Conservation (phyloP, 2,797 vertebrate species). For the Melanotaenia nigrans region DNA sequence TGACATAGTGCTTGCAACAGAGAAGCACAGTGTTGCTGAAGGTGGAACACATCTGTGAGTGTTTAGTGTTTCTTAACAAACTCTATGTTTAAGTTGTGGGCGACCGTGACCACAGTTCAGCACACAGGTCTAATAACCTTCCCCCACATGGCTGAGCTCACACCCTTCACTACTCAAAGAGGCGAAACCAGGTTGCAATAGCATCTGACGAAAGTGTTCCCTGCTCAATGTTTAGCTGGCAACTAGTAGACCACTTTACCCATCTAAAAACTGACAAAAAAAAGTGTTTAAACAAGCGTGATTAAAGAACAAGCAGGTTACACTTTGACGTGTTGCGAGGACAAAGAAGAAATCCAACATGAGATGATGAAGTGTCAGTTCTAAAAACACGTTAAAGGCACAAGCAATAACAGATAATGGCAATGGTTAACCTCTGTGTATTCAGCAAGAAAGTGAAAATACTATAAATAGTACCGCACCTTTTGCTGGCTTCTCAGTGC, state of each 20-base stretch:
- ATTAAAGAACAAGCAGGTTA: not conserved
- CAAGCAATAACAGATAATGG: not conserved
- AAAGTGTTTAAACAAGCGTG: not conserved
- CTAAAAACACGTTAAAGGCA: not conserved
- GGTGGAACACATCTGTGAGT: constrained; percentile 25
- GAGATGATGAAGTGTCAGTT: not conserved
- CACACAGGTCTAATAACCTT: not conserved
- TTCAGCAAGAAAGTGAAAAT: not conserved
- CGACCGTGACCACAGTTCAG: not conserved
- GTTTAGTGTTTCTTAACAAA: constrained; percentile 26
- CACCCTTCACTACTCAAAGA: not conserved
- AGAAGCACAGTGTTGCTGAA: constrained; percentile 13
- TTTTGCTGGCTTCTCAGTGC: not conserved
- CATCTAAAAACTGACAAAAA: not conserved
- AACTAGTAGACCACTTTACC: not conserved
- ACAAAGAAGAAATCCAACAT: not conserved
- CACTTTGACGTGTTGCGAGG: too few species aligned
- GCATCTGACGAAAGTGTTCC: not conserved
- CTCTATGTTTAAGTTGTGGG: constrained; percentile 15
- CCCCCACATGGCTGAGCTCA: not conserved
- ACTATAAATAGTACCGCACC: not conserved
- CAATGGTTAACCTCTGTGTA: not conserved
- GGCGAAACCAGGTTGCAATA: not conserved
- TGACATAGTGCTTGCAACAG: constrained; percentile 5
- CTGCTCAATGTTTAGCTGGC: not conserved